Conservation (phyloP, 2,113 vertebrate genomes). For the Merops nubicus region DNA sequence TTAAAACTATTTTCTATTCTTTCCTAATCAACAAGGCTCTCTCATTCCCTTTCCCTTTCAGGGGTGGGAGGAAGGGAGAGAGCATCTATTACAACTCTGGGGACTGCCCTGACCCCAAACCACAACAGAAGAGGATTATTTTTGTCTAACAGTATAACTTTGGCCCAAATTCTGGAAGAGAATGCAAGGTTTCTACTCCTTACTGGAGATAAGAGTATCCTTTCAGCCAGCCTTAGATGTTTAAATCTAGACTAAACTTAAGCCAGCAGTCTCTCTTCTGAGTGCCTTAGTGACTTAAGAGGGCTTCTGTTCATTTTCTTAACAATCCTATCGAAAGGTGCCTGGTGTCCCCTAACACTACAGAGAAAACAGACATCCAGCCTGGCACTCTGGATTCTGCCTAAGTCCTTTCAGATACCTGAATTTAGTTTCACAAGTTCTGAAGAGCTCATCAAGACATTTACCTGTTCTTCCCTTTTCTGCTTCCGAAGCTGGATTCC, state of each 20-base stretch:
- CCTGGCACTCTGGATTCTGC: not conserved
- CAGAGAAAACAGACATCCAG: not conserved
- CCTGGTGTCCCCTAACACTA: not conserved
- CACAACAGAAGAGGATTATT: too few relatives aligned
- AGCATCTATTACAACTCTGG: too few relatives aligned
- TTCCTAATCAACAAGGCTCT: too few relatives aligned
- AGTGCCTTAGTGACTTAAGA: not conserved
- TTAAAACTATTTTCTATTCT: too few relatives aligned
- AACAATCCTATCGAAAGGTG: not conserved
- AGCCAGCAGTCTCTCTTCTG: not conserved
- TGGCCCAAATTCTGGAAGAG: not conserved
- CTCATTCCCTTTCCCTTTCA: too few relatives aligned
- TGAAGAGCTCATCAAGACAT: not conserved
- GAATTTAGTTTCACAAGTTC: not conserved
- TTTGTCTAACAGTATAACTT: not conserved
- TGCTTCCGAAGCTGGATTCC: slow-evolving; percentile 93
- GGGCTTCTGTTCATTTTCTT: not conserved
- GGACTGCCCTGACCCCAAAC: too few relatives aligned
- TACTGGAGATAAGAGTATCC: not conserved
- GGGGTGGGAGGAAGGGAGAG: too few relatives aligned
- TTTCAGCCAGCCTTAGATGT: not conserved
- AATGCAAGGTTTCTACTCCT: not conserved
- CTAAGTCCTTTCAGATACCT: not conserved
- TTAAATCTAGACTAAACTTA: not conserved
- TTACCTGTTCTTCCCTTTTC: slow-evolving; percentile 92